Base-by-base conservation (phyloP, 2,888 invertebrate species). In the Diabrotica balteata region DNA sequence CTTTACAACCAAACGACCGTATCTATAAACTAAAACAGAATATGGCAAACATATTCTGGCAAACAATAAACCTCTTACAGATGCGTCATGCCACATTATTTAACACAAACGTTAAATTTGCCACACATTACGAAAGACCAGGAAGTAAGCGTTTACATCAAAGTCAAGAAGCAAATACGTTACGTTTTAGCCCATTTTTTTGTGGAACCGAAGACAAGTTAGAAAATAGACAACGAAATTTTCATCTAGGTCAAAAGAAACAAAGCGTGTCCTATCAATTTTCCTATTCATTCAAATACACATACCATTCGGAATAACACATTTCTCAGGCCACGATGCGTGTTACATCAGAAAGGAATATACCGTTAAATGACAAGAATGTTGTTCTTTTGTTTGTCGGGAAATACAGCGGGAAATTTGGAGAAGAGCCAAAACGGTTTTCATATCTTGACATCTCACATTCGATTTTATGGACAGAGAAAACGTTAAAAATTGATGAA, bases 311-410 rank as follows among this genome's bases (percentile, higher is more conserved):
- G 17, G 17, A 60, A 32, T 45, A 59, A 59, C 60, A n/a, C 61
- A 52, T 52, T 61, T 53, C 32, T 61, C 61, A 53, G 53, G 45
- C 22, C 44, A 22, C 10, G 61, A 45, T 53, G 61, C 61, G 61
- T 61, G 61, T 53, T 61, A 53, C 7, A 61, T 46, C 61, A 45
- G 53, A 45, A 44, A 61, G 22, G 51, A 63, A 63, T 49, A 63
- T 50, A 57, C 57, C 55, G 53, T 55, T 63, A 46, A 54, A 63
- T 32, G 51, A 55, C 32, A 55, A 63, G 55, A 55, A 49, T 55
- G 53, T 63, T 63, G 11, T 55, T 54, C 43, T 55, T 61, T 54
- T 55, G 62, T 63, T 63, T 43, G 62, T 63, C 62, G 55, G 49
- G 55, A 46, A 52, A 17, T 11, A 46, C 46, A 22, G 11, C 32